Percentiles rank a stretch among this genome's conserved stretches.
Conservation (phyloP, 2,113 vertebrate species). For the Sterrhoptilus dennistouni region DNA sequence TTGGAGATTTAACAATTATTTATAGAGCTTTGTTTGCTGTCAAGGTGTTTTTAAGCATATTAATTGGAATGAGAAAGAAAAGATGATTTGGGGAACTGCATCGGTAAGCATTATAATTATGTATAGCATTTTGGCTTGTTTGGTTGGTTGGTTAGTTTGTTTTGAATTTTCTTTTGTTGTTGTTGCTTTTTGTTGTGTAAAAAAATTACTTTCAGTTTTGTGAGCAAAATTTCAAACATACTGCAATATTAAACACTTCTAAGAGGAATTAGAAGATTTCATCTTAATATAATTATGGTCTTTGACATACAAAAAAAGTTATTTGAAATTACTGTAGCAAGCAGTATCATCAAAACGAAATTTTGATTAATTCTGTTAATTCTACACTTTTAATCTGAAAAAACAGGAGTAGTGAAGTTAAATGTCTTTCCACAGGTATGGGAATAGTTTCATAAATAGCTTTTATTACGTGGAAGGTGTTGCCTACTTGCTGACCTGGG, state of each 20-base stretch:
- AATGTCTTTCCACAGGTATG: neutral
- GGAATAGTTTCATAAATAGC: neutral
- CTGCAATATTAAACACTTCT: neutral
- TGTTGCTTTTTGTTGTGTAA: neutral
- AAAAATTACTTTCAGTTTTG: neutral
- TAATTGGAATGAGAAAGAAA: constrained; percentile 1
- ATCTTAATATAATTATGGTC: neutral
- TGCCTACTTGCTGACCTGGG: neutral
- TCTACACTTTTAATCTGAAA: neutral
- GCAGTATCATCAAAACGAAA: neutral
- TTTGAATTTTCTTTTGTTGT: neutral
- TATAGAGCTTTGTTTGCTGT: neutral
- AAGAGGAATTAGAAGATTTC: neutral
- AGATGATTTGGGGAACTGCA: neutral
- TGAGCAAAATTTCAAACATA: neutral
- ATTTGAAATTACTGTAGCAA: neutral
- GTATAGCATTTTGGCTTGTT: neutral
- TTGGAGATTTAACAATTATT: neutral
- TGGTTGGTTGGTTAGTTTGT: neutral
- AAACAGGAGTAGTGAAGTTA: neutral
- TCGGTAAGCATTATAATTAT: neutral
- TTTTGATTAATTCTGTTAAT: neutral
- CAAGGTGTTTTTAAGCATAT: neutral
- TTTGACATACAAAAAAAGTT: neutral
- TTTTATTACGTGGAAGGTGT: neutral